Base-by-base conservation (phyloP, 2,113 vertebrate species). In the Tragelaphus imberbis region DNA sequence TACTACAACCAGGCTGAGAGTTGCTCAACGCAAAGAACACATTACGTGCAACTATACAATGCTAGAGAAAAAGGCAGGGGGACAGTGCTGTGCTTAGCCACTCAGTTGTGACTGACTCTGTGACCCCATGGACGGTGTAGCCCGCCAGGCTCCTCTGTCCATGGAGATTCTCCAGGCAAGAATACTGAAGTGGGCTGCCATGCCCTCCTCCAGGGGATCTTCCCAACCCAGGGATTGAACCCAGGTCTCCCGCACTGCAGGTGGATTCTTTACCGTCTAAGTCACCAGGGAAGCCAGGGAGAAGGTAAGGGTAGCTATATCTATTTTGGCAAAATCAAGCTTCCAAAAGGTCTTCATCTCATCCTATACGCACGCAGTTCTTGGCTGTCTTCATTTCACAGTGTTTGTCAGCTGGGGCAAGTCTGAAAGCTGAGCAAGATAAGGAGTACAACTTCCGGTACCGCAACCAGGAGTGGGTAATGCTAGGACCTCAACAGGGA, bases 321-420 rank as follows among this genome's bases (percentile, higher is more conserved):
- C 98, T 97, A 80, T 97, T 97, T 97, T 98, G 90, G 96, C 96
- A 98, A 95, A 95, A 98, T 97, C 1, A 58, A 84, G 88, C 94
- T 98, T 98, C 97, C 82, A 36, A 98, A 98, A 97, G 94, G 95
- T 96, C 89, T 98, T 96, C 98, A 98, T 98, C 95, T 98, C 90
- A 89, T 65, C 9, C 36, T 93, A 92, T 84, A 65, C 81, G 95
- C 90, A 65, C 81, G 95, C 90, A 97, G 95, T 97, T 98, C 88
- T 96, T 98, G 98, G 97, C 98, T 98, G 96, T 96, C 89, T 97
- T 98, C 98, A 98, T 98, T 49, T 93, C 75, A 97, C 90, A 92
- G 30, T 94, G 96, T 95, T 93, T 97, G 97, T 97, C 90, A 93
- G 88, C 88, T 97, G 97, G 88, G 86, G 98, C 55, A 92, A 92